Evolutionary conservation across 2,888 invertebrate genomes (phyloP).

Genomic region (Psylliodes chrysocephalus): DNA sequence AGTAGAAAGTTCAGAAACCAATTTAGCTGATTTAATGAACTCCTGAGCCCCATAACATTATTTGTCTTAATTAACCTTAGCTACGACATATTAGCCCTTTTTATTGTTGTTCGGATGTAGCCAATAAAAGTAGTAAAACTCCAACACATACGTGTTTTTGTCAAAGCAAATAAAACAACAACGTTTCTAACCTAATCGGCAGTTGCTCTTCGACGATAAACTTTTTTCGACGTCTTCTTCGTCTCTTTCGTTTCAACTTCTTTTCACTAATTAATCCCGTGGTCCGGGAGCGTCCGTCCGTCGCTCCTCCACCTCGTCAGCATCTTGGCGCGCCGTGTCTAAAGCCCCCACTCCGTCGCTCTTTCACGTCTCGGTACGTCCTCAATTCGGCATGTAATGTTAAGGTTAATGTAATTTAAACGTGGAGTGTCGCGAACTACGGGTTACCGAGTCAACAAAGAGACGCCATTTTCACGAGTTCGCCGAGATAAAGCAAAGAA

Average conservation of each 20-base stretch:
- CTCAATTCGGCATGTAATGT: slow-evolving; percentile 68
- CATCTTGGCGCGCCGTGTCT: slow-evolving; percentile 53
- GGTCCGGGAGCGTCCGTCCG: slow-evolving; percentile 11
- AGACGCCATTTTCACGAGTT: slow-evolving; percentile 61
- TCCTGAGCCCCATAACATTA: too few species aligned
- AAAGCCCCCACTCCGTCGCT: slow-evolving; percentile 53
- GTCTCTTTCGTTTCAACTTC: not conserved
- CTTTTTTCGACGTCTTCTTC: not conserved
- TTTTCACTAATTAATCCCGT: slow-evolving; percentile 17
- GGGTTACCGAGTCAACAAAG: slow-evolving; percentile 64
- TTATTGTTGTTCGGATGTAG: too few species aligned
- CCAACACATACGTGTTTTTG: too few species aligned
- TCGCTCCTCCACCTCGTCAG: slow-evolving; percentile 21
- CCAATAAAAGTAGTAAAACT: too few species aligned
- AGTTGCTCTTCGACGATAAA: not conserved
- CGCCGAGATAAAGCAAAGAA: slow-evolving; percentile 42
- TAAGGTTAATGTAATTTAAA: slow-evolving; percentile 68
- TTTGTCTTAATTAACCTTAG: too few species aligned
- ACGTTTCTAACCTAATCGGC: not conserved
- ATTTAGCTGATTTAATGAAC: too few species aligned
- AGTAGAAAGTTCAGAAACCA: too few species aligned
- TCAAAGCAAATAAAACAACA: too few species aligned
- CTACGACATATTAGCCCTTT: too few species aligned
- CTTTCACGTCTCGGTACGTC: slow-evolving; percentile 66
- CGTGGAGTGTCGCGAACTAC: slow-evolving; percentile 64